Percentiles rank a stretch among this genome's conserved stretches.
phyloP scores from a whole-genome alignment of 2,797 vertebrate species.

The Muscicapa striata region DNA sequence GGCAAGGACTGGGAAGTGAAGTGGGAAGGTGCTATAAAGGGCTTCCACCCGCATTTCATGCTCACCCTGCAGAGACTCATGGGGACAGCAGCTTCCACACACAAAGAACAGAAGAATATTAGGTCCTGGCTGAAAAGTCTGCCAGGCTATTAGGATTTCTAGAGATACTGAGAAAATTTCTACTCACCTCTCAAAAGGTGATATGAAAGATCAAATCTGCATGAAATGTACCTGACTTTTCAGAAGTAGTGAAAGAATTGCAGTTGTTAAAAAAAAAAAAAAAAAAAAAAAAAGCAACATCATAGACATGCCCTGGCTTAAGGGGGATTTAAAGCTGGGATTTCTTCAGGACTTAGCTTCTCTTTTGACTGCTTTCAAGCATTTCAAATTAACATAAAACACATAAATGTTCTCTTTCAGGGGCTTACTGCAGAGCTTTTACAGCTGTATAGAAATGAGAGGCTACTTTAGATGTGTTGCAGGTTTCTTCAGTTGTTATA shows the following conservation, averaged over 20 bases:
- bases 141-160: neutral
- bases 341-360: slow-evolving; percentile 50
- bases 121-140: neutral
- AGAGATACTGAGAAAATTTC: slow-evolving; percentile 7
- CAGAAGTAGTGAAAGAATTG: slow-evolving; percentile 20
- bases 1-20: neutral
- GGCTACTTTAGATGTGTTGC: slow-evolving; percentile 26
- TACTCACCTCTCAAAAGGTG: neutral
- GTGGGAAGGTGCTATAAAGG: neutral
- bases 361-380: slow-evolving; percentile 60
- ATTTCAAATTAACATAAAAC: slow-evolving; percentile 66
- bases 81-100: neutral
- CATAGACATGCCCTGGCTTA: slow-evolving; percentile 53
- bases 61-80: neutral
- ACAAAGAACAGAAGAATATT: neutral
- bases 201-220: slow-evolving; percentile 10
- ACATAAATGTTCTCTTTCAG: slow-evolving; percentile 49
- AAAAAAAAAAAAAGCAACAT: neutral
- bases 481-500: slow-evolving; percentile 23
- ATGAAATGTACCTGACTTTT: slow-evolving; percentile 9
- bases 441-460: slow-evolving; percentile 57
- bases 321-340: slow-evolving; percentile 31
- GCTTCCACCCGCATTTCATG: slow-evolving; percentile 33
- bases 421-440: slow-evolving; percentile 51
- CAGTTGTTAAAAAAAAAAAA: neutral